These are phyloP conservation scores for Indicator maculatus DNA, from an alignment of 2,113 vertebrate genomes.

Conservation along the genomic window DNA sequence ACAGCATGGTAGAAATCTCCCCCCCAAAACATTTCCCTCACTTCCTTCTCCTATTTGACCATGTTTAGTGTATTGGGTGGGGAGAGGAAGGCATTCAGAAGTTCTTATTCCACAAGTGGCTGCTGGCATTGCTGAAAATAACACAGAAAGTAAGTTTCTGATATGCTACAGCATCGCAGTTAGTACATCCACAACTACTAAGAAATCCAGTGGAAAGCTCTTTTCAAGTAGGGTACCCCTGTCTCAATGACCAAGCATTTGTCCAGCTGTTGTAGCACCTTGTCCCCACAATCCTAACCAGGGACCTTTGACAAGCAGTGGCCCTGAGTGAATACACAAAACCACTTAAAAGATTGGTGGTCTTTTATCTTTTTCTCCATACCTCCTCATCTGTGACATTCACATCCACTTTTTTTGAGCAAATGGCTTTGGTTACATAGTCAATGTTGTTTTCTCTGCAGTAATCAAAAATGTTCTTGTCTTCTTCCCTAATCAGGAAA, in stretches of 20 bases:
- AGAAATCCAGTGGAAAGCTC: background rate
- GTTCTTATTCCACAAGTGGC: background rate
- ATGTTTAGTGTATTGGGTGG: background rate
- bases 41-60: background rate
- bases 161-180: background rate
- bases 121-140: background rate
- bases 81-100: background rate
- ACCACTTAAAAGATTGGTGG: background rate
- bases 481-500: slow-evolving; percentile 88
- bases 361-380: slow-evolving; percentile 35
- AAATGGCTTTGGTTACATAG: slow-evolving; percentile 87
- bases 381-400: slow-evolving; percentile 95
- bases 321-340: background rate
- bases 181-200: background rate
- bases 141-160: background rate
- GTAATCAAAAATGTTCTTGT: slow-evolving; percentile 98
- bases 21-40: background rate
- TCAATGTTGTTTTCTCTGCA: slow-evolving; percentile 98
- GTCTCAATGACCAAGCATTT: background rate
- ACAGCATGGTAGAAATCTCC: background rate
- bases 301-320: background rate
- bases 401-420: slow-evolving; percentile 87
- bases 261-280: background rate
- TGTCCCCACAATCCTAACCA: background rate
- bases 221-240: background rate